These are phyloP conservation scores for Hormaphis cornu DNA, from an alignment of 1,140 invertebrate genomes.

Conservation along the genomic window DNA sequence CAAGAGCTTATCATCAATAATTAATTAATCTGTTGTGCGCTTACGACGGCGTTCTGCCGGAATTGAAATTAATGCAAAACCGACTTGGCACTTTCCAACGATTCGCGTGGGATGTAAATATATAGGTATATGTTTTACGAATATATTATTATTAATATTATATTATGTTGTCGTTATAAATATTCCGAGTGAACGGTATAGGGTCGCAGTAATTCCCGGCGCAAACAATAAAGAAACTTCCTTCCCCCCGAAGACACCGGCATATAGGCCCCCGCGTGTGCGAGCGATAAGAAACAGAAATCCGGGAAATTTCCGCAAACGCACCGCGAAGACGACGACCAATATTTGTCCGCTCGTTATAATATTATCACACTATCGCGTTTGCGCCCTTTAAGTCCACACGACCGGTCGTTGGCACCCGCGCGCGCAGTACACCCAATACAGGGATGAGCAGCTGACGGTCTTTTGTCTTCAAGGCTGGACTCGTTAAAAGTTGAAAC, in stretches of 20 bases:
- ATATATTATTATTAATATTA: constrained; percentile 14
- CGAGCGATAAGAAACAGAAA: constrained; percentile 22
- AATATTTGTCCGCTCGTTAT: constrained; percentile 22
- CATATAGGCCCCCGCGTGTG: neutral
- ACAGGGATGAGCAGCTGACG: neutral
- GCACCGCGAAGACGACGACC: neutral
- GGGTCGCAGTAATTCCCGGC: neutral
- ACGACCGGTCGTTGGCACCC: neutral
- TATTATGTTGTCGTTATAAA: neutral
- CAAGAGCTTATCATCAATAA: constrained; percentile 1
- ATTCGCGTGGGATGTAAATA: neutral
- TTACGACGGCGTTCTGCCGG: too few relatives aligned
- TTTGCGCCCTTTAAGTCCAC: neutral
- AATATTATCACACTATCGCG: neutral
- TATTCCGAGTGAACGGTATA: neutral
- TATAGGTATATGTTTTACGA: neutral
- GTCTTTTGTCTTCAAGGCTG: too few relatives aligned
- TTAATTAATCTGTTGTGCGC: constrained; percentile 14
- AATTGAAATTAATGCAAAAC: constrained; percentile 28
- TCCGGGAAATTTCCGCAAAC: constrained; percentile 15
- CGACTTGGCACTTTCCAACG: constrained; percentile 1
- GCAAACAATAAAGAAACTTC: constrained; percentile 24
- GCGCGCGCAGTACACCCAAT: neutral
- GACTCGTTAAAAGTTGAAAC: too few relatives aligned
- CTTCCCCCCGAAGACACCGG: neutral